Conservation (phyloP, 2,888 invertebrate species). For the Ornithoptera alexandrae region DNA sequence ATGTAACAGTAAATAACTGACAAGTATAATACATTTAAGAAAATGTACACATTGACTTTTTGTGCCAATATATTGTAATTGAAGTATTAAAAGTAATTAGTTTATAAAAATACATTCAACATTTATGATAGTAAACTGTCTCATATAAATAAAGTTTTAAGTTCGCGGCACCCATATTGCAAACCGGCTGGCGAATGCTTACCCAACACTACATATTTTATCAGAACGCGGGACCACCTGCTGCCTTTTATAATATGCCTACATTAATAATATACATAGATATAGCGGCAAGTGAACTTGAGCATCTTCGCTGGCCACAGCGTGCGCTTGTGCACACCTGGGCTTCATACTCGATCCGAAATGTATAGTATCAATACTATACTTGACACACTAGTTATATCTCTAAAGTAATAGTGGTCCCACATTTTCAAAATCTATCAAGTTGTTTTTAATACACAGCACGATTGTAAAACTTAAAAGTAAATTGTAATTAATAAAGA, state of each 20-base stretch:
- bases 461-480: no score
- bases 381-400: neutral
- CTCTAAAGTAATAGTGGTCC: neutral
- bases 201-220: constrained; percentile 28
- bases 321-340: constrained; percentile 31
- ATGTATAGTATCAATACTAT: constrained; percentile 9
- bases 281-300: constrained; percentile 28
- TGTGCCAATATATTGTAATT: no score
- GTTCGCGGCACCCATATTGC: constrained; percentile 24
- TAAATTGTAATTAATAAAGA: no score
- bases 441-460: no score
- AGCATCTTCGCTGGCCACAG: constrained; percentile 26
- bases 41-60: no score
- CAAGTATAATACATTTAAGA: no score
- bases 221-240: constrained; percentile 27
- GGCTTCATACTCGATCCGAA: constrained; percentile 19
- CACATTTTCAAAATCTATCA: neutral
- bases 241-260: constrained; percentile 24
- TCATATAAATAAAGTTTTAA: neutral
- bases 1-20: no score
- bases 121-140: constrained; percentile 6
- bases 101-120: constrained; percentile 7
- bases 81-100: neutral
- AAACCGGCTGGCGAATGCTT: constrained; percentile 27
- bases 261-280: constrained; percentile 21